Evolutionary conservation across 2,797 vertebrate genomes (phyloP), one percentile per base, ranked within the genome.

Genomic region (Eulemur rubriventer): DNA sequence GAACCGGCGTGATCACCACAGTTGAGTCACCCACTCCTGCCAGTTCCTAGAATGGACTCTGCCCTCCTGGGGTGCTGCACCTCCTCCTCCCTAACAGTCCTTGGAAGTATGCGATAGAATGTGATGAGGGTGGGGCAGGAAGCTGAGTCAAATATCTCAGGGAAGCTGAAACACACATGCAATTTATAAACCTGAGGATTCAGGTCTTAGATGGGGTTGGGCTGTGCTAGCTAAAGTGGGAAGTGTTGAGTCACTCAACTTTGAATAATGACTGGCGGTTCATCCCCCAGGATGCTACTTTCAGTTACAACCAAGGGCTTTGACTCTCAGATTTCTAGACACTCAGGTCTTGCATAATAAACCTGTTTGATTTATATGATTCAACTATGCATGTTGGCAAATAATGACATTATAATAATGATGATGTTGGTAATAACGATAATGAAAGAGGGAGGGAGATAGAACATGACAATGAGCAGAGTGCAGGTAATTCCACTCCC

Each of bases 111-210:
- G 6, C 3, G 33, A 13, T 17, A 52, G 78, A 69, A 82, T 9
- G 7, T 57, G 1, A 5, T 1, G 13, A 75, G 17, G 20, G 38
- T 7, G 52, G 52, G 41, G n/a, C 67, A 95, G 82, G 80, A 94
- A 93, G 55, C 30, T 80, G 96, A 93, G 85, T 61, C 92, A 55
- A 26, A 7, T 48, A 28, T 85, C 67, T 81, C 50, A 59, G 46
- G 43, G 63, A 90, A 95, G 75, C 38, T 17, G 50, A 61, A 75
- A 69, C 2, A 24, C 0, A 0, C 82, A 59, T 57, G 67, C 38
- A 89, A 81, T 20, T 46, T 20, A 57, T 2, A 30, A 61, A 92
- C 26, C 28, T 20, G 50, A 69, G 16, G 41, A 59, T 18, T 96
- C 13, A 14, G 33, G 43, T 89, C n/a, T 59, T 38, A 73, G 38